Base-by-base conservation (phyloP, 2,113 vertebrate species). In the Barbus barbus region DNA sequence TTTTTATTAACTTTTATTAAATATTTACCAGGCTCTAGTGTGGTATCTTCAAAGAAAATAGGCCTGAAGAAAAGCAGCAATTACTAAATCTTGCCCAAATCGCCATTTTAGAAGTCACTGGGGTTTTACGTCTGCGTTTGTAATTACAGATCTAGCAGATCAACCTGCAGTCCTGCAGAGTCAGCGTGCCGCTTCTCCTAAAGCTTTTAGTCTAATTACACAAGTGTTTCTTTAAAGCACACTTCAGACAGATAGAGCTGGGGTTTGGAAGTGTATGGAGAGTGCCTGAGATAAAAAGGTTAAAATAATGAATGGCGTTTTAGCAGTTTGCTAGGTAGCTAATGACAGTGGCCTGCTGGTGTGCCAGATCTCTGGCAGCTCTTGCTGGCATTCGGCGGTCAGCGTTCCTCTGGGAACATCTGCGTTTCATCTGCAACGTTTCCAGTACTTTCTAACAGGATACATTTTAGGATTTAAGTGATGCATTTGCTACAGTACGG, bases 301-400 rank as follows among this genome's bases (percentile, higher is more conserved):
- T 88, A 51, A 69, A 79, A 86, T 91, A 91, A 91, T 92, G 81
- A 46, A 87, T 84, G 78, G 84, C 31, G 87, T 92, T 89, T 88
- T 31, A 88, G 88, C 84, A 78, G 84, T 84, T 82, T 89, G 51
- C 73, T 82, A 75, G 89, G 88, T 79, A 83, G 89, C 85, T 92
- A 90, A 91, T 91, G 60, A 91, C 86, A 31, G 61, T 24, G 86
- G 73, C 5, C 0, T 87, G 89, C 73, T 88, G 86, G 76, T 85
- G 71, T 75, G 87, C 88, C 88, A 56, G 86, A 83, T 83, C 81
- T 77, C 81, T 90, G 76, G 87, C 89, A 90, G 38, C 22, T 79
- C 85, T 86, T 28, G 74, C 89, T 89, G 92, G 75, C 84, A 86
- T 90, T 89, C 87, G 83, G 87, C 84, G 90, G 90, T 79, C 89